Percentiles rank a stretch among this genome's conserved stretches.
Evolutionary conservation across 1,140 invertebrate species (phyloP).

Genomic region (Leptopilina clavipes): DNA sequence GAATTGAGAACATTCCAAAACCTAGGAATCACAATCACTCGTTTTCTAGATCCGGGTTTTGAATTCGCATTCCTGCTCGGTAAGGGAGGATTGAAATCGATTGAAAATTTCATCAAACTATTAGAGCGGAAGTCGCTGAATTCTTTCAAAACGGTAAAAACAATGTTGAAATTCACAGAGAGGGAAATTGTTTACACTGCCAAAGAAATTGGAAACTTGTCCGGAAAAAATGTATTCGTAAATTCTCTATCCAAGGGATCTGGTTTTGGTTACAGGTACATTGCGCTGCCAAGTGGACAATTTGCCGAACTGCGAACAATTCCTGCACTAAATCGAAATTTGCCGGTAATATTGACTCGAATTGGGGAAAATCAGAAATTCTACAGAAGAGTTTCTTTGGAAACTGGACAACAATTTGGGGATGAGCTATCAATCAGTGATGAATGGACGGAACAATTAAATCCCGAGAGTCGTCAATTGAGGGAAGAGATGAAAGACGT

Average conservation of each 20-base stretch:
- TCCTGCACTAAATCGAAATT: background rate
- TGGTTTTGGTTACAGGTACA: background rate
- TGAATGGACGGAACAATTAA: background rate
- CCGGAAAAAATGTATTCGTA: background rate
- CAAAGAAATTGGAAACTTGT: background rate
- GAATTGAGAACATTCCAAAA: background rate
- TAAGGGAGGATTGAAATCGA: background rate
- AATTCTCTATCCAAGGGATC: background rate
- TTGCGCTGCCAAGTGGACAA: background rate
- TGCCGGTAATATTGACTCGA: background rate
- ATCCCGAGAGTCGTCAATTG: background rate
- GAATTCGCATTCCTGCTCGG: background rate
- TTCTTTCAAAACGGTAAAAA: background rate
- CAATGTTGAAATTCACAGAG: background rate
- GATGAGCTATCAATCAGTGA: background rate
- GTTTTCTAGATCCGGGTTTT: background rate
- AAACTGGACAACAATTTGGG: background rate
- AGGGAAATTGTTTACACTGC: background rate
- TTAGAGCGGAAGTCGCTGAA: background rate
- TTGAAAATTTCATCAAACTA: background rate
- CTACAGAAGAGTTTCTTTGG: background rate
- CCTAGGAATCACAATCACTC: background rate
- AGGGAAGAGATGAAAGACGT: too few relatives aligned
- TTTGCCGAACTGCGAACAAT: background rate
- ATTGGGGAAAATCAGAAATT: background rate